Percentiles rank a stretch among this genome's conserved stretches.
Evolutionary conservation across 2,113 vertebrate species (phyloP).

Genomic region (Rattus norvegicus): DNA sequence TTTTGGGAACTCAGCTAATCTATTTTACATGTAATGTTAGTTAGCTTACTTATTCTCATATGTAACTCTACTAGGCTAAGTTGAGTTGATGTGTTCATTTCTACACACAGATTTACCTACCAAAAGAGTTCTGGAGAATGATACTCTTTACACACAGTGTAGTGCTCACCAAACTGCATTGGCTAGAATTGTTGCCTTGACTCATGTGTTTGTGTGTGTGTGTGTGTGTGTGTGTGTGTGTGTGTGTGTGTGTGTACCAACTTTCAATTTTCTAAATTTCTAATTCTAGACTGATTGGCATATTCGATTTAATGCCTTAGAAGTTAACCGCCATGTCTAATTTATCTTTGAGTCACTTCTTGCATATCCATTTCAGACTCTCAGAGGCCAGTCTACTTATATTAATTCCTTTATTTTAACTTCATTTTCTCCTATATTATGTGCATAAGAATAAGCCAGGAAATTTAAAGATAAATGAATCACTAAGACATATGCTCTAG

Average conservation of each 20-base stretch:
- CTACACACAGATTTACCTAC: not conserved
- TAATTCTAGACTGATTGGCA: not conserved
- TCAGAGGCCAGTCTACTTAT: not conserved
- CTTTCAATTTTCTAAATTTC: not conserved
- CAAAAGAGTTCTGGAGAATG: not conserved
- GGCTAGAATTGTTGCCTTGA: not conserved
- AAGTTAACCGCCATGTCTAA: not conserved
- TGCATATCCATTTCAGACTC: not conserved
- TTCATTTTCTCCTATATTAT: not conserved
- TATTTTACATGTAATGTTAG: too few species aligned
- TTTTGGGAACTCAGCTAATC: not conserved
- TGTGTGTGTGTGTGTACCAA: not conserved
- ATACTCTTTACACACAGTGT: too few species aligned
- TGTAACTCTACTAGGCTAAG: not conserved
- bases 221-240: not conserved
- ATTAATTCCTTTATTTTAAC: not conserved
- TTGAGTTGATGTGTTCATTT: not conserved
- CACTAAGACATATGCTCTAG: not conserved
- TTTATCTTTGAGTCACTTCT: not conserved
- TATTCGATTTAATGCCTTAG: not conserved
- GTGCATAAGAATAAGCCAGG: not conserved
- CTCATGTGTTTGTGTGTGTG: not conserved
- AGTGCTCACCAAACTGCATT: not conserved
- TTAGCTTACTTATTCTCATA: not conserved
- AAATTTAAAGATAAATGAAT: not conserved